phyloP scores from a whole-genome alignment of 1,140 invertebrate genomes.

The Acromyrmex charruanus region DNA sequence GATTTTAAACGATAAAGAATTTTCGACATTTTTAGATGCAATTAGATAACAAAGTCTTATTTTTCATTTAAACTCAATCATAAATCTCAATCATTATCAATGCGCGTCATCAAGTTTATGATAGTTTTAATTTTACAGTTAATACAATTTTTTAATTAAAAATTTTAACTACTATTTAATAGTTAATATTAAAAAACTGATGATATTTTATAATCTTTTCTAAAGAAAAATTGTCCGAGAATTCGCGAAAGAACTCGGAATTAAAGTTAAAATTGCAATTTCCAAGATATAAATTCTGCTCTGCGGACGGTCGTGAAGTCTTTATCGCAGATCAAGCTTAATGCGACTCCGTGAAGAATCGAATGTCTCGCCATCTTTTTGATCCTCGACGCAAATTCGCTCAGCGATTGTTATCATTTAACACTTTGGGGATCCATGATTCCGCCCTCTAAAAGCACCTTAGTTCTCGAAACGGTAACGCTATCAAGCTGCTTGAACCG shows the following conservation, averaged over 20 bases:
- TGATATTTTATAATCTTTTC: neutral
- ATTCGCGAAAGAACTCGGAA: constrained; percentile 36
- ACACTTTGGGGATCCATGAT: constrained; percentile 29
- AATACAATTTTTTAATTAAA: neutral
- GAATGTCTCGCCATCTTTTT: constrained; percentile 27
- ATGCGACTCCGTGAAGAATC: constrained; percentile 46
- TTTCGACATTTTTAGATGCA: neutral
- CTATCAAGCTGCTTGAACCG: neutral
- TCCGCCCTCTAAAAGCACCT: constrained; percentile 23
- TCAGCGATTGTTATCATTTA: constrained; percentile 53
- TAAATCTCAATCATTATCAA: no score
- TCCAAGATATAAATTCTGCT: constrained; percentile 40
- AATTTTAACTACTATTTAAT: constrained; percentile 24
- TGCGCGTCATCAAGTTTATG: no score
- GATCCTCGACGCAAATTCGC: constrained; percentile 51
- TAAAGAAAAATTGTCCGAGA: constrained; percentile 31
- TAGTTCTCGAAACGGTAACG: neutral
- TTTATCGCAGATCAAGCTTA: constrained; percentile 53
- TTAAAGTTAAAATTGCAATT: constrained; percentile 52
- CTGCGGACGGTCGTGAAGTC: constrained; percentile 14
- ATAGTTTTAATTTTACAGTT: neutral
- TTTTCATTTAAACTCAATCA: neutral
- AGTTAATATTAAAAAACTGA: neutral
- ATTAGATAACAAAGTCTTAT: neutral
- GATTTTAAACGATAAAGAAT: constrained; percentile 9